phyloP scores from a whole-genome alignment of 1,140 invertebrate species.

The Solenopsis fugax region DNA sequence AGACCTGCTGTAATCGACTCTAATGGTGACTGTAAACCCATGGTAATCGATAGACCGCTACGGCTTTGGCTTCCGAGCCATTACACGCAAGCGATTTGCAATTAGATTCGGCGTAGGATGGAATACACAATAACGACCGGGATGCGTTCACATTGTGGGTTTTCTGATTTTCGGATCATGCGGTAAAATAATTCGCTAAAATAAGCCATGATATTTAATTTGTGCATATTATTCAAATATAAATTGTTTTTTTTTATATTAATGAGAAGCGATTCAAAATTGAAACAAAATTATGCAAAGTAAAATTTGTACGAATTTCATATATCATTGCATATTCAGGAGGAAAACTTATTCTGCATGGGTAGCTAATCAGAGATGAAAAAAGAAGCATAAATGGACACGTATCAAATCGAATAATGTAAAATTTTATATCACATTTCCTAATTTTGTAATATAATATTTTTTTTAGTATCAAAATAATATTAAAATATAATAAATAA shows the following conservation, averaged over 20 bases:
- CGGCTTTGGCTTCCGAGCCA: conserved; percentile 46
- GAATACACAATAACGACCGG: conserved; percentile 55
- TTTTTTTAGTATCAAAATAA: conserved; percentile 17
- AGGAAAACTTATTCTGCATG: background rate
- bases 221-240: background rate
- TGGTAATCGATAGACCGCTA: conserved; percentile 74
- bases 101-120: conserved; percentile 63
- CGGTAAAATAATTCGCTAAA: background rate
- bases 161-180: conserved; percentile 53
- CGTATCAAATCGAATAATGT: conserved; percentile 14
- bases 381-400: conserved; percentile 3
- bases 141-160: conserved; percentile 33
- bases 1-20: conserved; percentile 64
- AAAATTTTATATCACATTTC: background rate
- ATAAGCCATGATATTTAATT: conserved; percentile 11
- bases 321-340: background rate
- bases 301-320: conserved; percentile 12
- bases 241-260: conserved; percentile 28
- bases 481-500: background rate
- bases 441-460: background rate
- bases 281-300: conserved; percentile 6
- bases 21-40: conserved; percentile 74
- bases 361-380: background rate
- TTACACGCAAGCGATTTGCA: conserved; percentile 73
- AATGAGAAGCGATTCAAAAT: background rate